Base-by-base conservation (phyloP, 2,797 vertebrate species). In the Syngnathus acus region DNA sequence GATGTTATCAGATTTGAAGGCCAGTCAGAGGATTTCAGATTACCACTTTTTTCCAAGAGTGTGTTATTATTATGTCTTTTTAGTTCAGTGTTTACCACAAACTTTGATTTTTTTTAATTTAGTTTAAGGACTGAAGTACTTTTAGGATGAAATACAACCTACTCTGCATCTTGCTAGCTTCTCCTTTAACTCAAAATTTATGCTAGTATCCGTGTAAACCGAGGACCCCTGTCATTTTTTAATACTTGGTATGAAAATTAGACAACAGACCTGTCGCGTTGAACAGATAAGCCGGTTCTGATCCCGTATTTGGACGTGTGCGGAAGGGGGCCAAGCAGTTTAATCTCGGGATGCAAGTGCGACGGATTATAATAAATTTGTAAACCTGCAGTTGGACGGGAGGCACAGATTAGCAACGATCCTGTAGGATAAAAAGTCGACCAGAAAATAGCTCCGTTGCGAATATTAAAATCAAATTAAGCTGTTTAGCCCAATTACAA, bases 241-340 rank as follows among this genome's bases (percentile, higher is more conserved):
- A 6, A 73, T 80, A 70, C 79, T 74, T 55, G 60, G 79, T 77
- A 87, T 89, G 76, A 83, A 86, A 88, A 83, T 82, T 72, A 66
- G 74, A 79, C 72, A 58, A 70, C 78, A 69, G 73, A 82, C 83
- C 68, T 76, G 69, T 69, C 68, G 72, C 70, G 72, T 59, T 39
- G 16, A 62, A 68, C 11, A 71, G 86, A 87, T 90, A 75, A 89
- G 89, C 86, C 85, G 65, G 67, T 73, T 77, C 82, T 89, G 78
- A 89, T 88, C 84, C 78, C 82, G 85, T 87, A 85, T 89, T 88
- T 87, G 76, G 84, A 83, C 64, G 72, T 79, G 77, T 50, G 7
- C 67, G 80, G 75, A 77, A 70, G 42, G 69, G 71, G 75, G 67
- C 45, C 75, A 73, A 79, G 72, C 60, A 51, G 62, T 72, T 81